Percentiles rank a stretch among this genome's conserved stretches.
Conservation (phyloP, 2,797 vertebrate species). For the Myotis planiceps region DNA sequence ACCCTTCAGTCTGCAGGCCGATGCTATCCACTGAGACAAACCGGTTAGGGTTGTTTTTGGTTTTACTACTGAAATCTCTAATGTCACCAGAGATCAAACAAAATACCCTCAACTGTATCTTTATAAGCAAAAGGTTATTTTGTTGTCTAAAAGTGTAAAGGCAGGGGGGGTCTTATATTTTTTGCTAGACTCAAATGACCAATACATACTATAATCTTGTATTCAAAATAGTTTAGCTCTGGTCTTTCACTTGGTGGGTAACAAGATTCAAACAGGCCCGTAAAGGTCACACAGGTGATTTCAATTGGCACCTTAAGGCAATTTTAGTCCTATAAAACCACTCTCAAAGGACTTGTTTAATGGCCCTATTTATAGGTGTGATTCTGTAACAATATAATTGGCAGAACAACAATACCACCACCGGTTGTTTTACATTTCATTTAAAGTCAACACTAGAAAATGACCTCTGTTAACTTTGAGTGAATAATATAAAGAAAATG, state of each 20-base stretch:
- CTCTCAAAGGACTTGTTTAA: conserved; percentile 80
- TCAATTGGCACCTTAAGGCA: conserved; percentile 47
- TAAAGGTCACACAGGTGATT: conserved; percentile 84
- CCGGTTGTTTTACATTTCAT: conserved; percentile 80
- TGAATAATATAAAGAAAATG: conserved; percentile 32
- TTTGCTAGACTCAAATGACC: conserved; percentile 47
- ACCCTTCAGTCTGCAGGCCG: no score
- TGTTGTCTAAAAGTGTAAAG: conserved; percentile 63
- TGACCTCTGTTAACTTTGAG: conserved; percentile 48
- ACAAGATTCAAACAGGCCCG: conserved; percentile 71
- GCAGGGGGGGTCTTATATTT: conserved; percentile 26
- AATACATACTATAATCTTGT: conserved; percentile 63
- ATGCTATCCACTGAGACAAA: no score
- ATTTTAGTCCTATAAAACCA: conserved; percentile 66
- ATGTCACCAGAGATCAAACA: conserved; percentile 72
- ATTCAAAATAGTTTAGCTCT: conserved; percentile 67
- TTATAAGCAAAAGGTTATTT: conserved; percentile 76
- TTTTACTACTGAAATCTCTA: conserved; percentile 59
- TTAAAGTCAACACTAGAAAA: conserved; percentile 73
- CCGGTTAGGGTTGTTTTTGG: not conserved
- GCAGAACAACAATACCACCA: conserved; percentile 80
- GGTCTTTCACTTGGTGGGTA: conserved; percentile 71
- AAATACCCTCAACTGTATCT: conserved; percentile 71
- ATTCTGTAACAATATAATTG: conserved; percentile 79
- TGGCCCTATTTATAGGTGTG: conserved; percentile 69